Evolutionary conservation across 2,113 vertebrate species (phyloP).

Genomic region (Drymodes brunneopygia): DNA sequence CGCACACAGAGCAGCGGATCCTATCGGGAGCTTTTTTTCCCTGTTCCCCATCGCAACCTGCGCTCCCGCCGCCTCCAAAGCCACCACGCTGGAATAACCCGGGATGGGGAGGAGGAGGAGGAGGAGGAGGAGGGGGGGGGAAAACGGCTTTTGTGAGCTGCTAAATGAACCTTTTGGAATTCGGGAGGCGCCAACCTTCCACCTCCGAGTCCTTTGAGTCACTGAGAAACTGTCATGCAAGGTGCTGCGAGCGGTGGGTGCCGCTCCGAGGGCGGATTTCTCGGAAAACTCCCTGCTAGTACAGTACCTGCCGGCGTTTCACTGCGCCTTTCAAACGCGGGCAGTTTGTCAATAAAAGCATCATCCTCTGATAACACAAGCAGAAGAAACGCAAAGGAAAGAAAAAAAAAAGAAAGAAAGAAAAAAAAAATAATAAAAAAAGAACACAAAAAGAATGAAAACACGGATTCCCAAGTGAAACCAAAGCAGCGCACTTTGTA

Average conservation of each 20-base stretch:
- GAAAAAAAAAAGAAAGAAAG: neutral
- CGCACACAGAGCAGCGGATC: neutral
- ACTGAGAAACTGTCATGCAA: slow-evolving; percentile 74
- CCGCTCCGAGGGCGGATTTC: neutral
- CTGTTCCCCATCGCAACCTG: neutral
- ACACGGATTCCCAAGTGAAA: slow-evolving; percentile 70
- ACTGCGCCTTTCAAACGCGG: slow-evolving; percentile 85
- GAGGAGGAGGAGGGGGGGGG: fast-evolving
- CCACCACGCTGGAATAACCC: neutral
- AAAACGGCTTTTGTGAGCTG: neutral
- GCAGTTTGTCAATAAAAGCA: slow-evolving; percentile 89
- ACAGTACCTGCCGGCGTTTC: slow-evolving; percentile 86
- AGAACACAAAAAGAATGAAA: slow-evolving; percentile 59
- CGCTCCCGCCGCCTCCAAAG: neutral
- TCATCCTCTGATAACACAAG: slow-evolving; percentile 83
- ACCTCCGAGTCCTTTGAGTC: neutral
- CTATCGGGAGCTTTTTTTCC: neutral
- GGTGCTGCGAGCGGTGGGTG: slow-evolving; percentile 46
- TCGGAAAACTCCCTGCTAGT: slow-evolving; percentile 39
- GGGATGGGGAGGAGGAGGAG: fast-evolving
- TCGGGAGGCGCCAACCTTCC: slow-evolving; percentile 6
- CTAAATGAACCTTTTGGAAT: neutral
- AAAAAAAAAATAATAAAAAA: neutral
- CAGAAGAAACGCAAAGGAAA: slow-evolving; percentile 72
- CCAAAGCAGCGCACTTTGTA: slow-evolving; percentile 23